These are phyloP conservation scores for Melanerpes formicivorus DNA, from an alignment of 2,113 vertebrate genomes.

Conservation along the genomic window DNA sequence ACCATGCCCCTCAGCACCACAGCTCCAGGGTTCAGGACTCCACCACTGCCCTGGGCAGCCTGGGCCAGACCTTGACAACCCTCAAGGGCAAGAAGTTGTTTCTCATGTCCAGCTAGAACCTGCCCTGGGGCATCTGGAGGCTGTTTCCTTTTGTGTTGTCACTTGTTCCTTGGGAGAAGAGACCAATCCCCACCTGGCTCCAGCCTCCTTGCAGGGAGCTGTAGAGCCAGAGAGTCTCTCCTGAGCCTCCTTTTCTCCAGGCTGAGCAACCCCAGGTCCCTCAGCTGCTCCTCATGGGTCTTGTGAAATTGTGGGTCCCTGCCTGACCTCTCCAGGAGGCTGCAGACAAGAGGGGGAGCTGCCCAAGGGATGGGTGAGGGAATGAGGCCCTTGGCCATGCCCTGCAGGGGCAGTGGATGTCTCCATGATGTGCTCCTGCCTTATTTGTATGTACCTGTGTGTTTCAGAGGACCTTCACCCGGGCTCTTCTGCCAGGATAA, in stretches of 20 bases:
- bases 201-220: no score
- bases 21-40: not conserved
- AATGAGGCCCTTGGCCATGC: not conserved
- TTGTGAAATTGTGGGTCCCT: not conserved
- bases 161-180: no score
- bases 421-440: accelerated
- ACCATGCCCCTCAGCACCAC: not conserved
- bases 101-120: no score
- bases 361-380: not conserved
- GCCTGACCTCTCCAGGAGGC: not conserved
- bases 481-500: not conserved
- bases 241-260: no score
- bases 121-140: no score
- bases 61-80: no score
- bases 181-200: no score
- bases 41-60: not conserved
- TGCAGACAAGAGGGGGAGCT: not conserved
- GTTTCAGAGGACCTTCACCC: not conserved
- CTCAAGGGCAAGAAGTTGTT: no score
- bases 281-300: no score
- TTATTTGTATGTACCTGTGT: not conserved
- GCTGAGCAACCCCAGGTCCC: no score
- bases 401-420: not conserved
- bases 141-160: no score
- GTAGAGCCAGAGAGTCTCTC: no score